Evolutionary conservation across 1,140 invertebrate species (phyloP).

Genomic region (Palaemon carinicauda): DNA sequence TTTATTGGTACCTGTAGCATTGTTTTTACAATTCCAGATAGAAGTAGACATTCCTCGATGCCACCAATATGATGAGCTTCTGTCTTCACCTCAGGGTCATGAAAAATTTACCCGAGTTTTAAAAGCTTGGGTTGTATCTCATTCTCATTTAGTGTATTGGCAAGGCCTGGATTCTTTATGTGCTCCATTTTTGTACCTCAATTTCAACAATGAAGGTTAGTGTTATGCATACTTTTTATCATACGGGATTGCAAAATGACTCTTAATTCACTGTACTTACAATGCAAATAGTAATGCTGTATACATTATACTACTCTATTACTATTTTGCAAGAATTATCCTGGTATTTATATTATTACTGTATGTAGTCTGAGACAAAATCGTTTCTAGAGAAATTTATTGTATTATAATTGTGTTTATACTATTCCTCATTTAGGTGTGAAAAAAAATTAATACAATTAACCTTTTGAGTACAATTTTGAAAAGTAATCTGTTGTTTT

Average conservation of each 20-base stretch:
- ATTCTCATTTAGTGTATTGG: conserved; percentile 98
- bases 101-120: conserved; percentile 90
- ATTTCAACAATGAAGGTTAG: conserved; percentile 96
- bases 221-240: neutral
- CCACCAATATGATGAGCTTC: conserved; percentile 97
- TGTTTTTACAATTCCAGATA: conserved; percentile 75
- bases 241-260: no score
- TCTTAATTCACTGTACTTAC: no score
- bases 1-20: no score
- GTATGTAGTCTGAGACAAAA: no score
- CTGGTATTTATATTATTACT: no score
- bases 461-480: neutral
- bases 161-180: conserved; percentile 98
- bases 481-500: no score
- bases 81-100: conserved; percentile 92
- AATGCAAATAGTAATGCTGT: neutral
- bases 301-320: neutral
- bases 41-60: conserved; percentile 99
- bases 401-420: no score
- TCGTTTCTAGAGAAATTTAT: no score
- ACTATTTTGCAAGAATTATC: no score
- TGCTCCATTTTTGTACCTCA: conserved; percentile 95
- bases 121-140: conserved; percentile 95
- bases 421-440: no score
- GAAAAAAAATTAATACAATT: neutral